Conservation (phyloP, 2,888 invertebrate genomes). For the Tryphoninae sp. region DNA sequence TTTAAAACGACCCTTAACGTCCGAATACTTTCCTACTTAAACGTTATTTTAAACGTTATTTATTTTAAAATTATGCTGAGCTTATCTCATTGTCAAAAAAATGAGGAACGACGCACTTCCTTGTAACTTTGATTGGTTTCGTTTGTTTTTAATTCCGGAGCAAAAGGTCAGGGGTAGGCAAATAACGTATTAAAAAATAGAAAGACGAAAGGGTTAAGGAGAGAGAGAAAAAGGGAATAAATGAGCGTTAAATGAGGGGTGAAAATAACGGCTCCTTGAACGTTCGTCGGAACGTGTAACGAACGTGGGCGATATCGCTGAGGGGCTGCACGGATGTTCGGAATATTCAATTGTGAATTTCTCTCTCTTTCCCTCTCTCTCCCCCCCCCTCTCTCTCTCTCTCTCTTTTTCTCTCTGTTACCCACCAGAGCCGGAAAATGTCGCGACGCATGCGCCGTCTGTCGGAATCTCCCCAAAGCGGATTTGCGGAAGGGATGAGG, state of each 20-base stretch:
- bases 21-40: no score
- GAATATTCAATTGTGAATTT: constrained; percentile 70
- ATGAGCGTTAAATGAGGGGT: constrained; percentile 48
- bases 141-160: background rate
- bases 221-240: constrained; percentile 10
- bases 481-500: constrained; percentile 66
- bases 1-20: no score
- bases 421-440: constrained; percentile 68
- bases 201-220: constrained; percentile 22
- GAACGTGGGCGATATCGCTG: constrained; percentile 62
- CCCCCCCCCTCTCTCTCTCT: background rate
- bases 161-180: background rate
- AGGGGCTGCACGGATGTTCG: constrained; percentile 55
- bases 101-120: background rate
- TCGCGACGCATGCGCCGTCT: constrained; percentile 73
- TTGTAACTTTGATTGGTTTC: background rate
- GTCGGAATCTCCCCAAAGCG: constrained; percentile 41
- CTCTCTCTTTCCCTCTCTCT: background rate
- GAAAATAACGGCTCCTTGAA: constrained; percentile 57
- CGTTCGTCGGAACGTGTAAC: constrained; percentile 66
- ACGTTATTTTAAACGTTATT: no score
- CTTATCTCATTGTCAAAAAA: no score
- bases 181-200: constrained; percentile 7
- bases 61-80: no score
- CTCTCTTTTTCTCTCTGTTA: background rate